Evolutionary conservation across 2,888 invertebrate genomes (phyloP).

Genomic region (Chloromyia formosa): DNA sequence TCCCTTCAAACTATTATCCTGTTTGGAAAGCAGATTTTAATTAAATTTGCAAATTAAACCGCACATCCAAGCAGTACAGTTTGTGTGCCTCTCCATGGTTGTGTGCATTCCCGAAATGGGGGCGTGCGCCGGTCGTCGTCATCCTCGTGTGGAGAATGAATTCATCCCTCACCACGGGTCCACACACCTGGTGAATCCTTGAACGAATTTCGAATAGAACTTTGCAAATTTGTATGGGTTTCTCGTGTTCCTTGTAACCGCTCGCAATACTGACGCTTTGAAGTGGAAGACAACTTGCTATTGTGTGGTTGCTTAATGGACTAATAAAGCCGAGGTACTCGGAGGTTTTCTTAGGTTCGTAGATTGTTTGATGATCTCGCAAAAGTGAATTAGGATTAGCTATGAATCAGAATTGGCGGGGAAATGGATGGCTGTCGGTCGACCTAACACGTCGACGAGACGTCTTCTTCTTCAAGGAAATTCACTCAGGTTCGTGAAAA

Average conservation of each 20-base stretch:
- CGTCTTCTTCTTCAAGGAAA: too few relatives aligned
- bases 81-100: too few relatives aligned
- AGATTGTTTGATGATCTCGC: constrained; percentile 42
- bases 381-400: constrained; percentile 42
- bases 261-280: constrained; percentile 15
- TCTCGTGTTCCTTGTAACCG: constrained; percentile 13
- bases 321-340: constrained; percentile 38
- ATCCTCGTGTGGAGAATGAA: not conserved
- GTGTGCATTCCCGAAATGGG: constrained; percentile 1
- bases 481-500: too few relatives aligned
- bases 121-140: constrained; percentile 46
- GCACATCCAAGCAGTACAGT: constrained; percentile 49
- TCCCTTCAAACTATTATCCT: constrained; percentile 54
- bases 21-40: constrained; percentile 54
- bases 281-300: constrained; percentile 39
- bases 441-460: too few relatives aligned
- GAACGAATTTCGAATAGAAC: constrained; percentile 27
- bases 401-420: not conserved
- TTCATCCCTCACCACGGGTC: too few relatives aligned
- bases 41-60: constrained; percentile 58
- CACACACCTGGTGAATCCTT: too few relatives aligned
- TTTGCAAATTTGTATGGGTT: constrained; percentile 33
- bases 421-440: not conserved
- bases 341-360: constrained; percentile 37
- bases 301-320: constrained; percentile 43